These are phyloP conservation scores for Lucifuga dentata DNA, from an alignment of 2,113 vertebrate genomes.

Conservation along the genomic window DNA sequence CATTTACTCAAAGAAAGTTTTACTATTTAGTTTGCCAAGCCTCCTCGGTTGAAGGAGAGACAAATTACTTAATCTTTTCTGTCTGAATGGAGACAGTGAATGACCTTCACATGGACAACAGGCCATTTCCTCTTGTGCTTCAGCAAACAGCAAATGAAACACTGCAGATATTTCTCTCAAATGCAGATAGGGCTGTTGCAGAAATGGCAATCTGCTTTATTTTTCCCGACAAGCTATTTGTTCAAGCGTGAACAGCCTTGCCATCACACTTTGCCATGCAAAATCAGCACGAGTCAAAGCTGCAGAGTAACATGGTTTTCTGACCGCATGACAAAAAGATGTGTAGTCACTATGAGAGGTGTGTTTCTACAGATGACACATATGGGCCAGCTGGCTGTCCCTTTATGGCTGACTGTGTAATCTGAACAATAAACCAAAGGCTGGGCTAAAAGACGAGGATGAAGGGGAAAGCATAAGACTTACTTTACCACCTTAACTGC, in stretches of 20 bases:
- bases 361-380: slow-evolving; percentile 1
- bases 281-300: slow-evolving; percentile 19
- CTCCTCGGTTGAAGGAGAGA: not conserved
- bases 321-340: slow-evolving; percentile 11
- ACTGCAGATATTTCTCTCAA: not conserved
- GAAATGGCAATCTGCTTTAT: slow-evolving; percentile 3
- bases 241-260: slow-evolving; percentile 2
- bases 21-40: not conserved
- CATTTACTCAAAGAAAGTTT: not conserved
- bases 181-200: slow-evolving; percentile 19
- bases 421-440: not conserved
- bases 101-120: slow-evolving; percentile 20
- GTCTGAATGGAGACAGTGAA: slow-evolving; percentile 6
- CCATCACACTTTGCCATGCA: not conserved
- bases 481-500: too few relatives aligned
- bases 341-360: too few relatives aligned
- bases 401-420: not conserved
- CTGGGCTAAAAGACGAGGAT: not conserved
- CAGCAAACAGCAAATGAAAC: slow-evolving; percentile 33
- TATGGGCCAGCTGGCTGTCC: not conserved
- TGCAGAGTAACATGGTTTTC: slow-evolving; percentile 2
- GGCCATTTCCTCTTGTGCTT: slow-evolving; percentile 11
- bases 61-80: not conserved
- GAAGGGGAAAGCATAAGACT: not conserved
- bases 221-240: slow-evolving; percentile 31